Conservation (phyloP, 2,888 invertebrate genomes). For the Acanthosepion esculentum region DNA sequence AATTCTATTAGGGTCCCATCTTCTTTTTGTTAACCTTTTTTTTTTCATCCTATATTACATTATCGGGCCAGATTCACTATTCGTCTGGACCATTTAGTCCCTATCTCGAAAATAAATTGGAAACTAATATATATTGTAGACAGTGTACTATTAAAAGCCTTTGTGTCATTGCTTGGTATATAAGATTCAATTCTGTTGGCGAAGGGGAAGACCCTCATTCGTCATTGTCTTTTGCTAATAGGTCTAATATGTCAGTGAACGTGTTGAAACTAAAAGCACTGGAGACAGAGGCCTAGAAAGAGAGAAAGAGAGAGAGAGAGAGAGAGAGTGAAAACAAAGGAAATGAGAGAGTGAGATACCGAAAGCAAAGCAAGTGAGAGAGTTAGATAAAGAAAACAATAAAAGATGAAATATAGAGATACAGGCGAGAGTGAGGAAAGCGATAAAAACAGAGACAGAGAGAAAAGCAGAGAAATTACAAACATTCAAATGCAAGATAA, state of each 20-base stretch:
- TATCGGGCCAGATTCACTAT: neutral
- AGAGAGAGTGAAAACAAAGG: neutral
- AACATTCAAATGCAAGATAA: neutral
- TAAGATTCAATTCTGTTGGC: neutral
- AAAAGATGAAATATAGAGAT: neutral
- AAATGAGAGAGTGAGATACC: neutral
- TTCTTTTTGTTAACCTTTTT: neutral
- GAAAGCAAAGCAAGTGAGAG: neutral
- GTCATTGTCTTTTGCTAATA: conserved; percentile 33
- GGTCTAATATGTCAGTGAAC: neutral
- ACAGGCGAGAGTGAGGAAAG: too few species aligned
- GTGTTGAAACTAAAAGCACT: neutral
- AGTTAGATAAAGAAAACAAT: neutral
- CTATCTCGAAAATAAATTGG: neutral
- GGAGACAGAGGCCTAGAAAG: neutral
- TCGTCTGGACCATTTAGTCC: neutral
- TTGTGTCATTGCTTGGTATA: neutral
- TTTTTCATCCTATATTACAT: neutral
- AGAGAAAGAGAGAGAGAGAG: neutral
- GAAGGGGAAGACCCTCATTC: neutral
- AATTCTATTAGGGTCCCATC: neutral
- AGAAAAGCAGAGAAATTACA: neutral
- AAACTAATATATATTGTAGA: neutral
- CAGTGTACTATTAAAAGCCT: neutral
- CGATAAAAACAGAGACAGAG: neutral